phyloP scores from a whole-genome alignment of 2,888 invertebrate species.

The Calameuta pallipes region DNA sequence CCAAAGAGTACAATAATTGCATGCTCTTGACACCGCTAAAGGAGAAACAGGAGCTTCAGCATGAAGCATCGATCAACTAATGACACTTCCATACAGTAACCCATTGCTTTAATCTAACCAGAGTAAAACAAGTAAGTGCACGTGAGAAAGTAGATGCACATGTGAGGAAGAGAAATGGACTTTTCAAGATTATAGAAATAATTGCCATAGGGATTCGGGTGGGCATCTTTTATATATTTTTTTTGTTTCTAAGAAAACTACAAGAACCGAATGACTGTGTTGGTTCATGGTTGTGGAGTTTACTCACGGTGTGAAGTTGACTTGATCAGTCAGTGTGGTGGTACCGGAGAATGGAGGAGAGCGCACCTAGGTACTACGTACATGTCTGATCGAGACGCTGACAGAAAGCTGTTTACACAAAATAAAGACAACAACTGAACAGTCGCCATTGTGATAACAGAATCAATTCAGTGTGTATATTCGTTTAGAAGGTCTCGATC shows the following conservation, averaged over 20 bases:
- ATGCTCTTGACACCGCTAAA: neutral
- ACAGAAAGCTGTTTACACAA: constrained; percentile 65
- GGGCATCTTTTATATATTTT: constrained; percentile 27
- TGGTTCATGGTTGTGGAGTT: constrained; percentile 60
- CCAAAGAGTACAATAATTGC: neutral
- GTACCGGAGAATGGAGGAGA: constrained; percentile 62
- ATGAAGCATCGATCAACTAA: neutral
- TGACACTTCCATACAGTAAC: constrained; percentile 43
- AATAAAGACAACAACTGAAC: constrained; percentile 66
- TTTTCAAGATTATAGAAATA: constrained; percentile 39
- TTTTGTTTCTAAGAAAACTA: constrained; percentile 48
- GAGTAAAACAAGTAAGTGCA: constrained; percentile 43
- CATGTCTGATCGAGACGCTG: constrained; percentile 65
- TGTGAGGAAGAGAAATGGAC: constrained; percentile 44
- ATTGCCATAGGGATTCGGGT: constrained; percentile 48
- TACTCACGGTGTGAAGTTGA: constrained; percentile 64
- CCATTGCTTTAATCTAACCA: constrained; percentile 42
- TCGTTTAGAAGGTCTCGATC: constrained; percentile 10
- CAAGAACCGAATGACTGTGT: constrained; percentile 53
- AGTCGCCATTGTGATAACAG: constrained; percentile 52
- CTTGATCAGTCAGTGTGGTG: constrained; percentile 63
- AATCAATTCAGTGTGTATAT: constrained; percentile 18
- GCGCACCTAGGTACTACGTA: constrained; percentile 64
- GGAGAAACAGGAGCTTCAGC: neutral
- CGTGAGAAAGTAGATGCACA: constrained; percentile 43